Evolutionary conservation across 2,797 vertebrate species (phyloP), one percentile per base, ranked within the genome.

Genomic region (Eurystomus glaucurus): DNA sequence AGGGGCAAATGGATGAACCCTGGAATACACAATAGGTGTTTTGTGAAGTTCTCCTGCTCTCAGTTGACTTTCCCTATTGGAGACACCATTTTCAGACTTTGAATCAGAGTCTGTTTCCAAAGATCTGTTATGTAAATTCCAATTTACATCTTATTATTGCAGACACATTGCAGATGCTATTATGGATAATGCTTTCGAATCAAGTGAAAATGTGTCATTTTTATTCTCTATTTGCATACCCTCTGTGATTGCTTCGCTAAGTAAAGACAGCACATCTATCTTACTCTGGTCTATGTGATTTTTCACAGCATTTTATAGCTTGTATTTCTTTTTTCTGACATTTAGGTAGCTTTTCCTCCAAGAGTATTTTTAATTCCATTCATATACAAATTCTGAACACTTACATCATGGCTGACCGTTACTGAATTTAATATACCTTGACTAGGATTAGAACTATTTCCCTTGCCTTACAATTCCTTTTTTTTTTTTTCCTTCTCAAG

Each of bases 101-200:
- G 66, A 91, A 57, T 78, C 78, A 88, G 88, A 71, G 62, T 28
- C 52, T 55, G 25, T 54, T 92, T 88, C 81, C 81, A 74, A 76
- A 88, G 87, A 94, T 64, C 83, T 84, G 65, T 81, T 95, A 90
- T 58, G 86, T 81, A 96, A 97, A 96, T 96, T 96, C 66, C 86
- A 96, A 91, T 95, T 93, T 96, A 77, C 71, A 89, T 64, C 65
- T 64, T 93, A 89, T 90, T 95, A 93, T 91, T 88, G 72, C 90
- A 90, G 97, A 84, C 94, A 96, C 76, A 90, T 88, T 93, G 79
- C 93, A 96, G 92, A 96, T 94, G 91, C 81, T 93, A 93, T 97
- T 97, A 95, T 64, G 87, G 94, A 96, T 93, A 96, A 94, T 95
- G 94, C 88, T 81, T 97, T 93, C 0, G 4, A 97, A 95, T 95